A percentile compares a stretch with the other conserved stretches of the same genome.
Evolutionary conservation across 2,797 vertebrate species (phyloP).

Genomic region (Takifugu ocellatus): DNA sequence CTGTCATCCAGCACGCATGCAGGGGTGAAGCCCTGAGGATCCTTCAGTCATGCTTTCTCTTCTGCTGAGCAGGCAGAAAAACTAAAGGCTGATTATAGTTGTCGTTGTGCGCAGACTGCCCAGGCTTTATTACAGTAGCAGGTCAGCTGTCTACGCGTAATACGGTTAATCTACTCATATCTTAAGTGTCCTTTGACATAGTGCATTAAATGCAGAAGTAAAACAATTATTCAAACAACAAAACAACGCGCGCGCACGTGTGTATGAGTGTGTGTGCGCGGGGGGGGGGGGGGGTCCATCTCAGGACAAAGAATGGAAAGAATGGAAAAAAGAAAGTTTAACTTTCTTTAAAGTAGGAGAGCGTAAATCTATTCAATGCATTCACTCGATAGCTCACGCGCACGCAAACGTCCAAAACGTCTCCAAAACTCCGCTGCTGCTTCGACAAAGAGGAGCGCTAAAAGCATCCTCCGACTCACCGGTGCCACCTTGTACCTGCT

Average conservation of each 20-base stretch:
- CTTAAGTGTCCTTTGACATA: slow-evolving; percentile 12
- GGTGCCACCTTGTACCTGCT: slow-evolving; percentile 54
- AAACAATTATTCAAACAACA: background rate
- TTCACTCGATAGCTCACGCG: background rate
- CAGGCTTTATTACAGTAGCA: slow-evolving; percentile 38
- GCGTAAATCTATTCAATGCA: background rate
- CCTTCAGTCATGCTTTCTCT: background rate
- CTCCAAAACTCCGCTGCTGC: background rate
- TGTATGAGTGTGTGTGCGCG: slow-evolving; percentile 7
- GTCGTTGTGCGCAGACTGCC: slow-evolving; percentile 29
- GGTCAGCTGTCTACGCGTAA: slow-evolving; percentile 10
- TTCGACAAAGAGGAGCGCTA: background rate
- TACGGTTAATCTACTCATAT: slow-evolving; percentile 44
- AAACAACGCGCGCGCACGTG: background rate
- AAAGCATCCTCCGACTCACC: slow-evolving; percentile 60
- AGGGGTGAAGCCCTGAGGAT: background rate
- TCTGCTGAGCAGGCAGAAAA: slow-evolving; percentile 42
- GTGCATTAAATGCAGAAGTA: slow-evolving; percentile 4
- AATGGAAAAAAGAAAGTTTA: background rate
- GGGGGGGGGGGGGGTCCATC: slow-evolving; percentile 1
- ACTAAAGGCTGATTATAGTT: slow-evolving; percentile 33
- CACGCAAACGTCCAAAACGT: background rate
- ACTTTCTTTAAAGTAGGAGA: slow-evolving; percentile 10
- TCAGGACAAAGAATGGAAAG: slow-evolving; percentile 18
- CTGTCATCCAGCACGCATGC: slow-evolving; percentile 28